phyloP scores from a whole-genome alignment of 2,888 invertebrate genomes.

The Eretmocerus hayati region DNA sequence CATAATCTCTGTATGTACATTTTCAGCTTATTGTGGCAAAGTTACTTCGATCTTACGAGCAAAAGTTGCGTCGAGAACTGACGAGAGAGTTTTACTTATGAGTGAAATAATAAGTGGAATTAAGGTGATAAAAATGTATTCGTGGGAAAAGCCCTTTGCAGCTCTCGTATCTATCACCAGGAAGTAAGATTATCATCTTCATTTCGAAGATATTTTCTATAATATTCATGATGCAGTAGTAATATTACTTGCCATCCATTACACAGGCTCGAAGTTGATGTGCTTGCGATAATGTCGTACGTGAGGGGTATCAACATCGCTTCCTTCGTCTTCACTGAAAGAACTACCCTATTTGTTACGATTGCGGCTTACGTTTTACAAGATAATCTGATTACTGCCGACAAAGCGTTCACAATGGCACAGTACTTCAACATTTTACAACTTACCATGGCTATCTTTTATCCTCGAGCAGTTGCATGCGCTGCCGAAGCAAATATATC shows the following conservation, averaged over 20 bases:
- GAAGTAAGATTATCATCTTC: conserved; percentile 49
- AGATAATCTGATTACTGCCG: conserved; percentile 51
- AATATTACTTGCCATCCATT: no score
- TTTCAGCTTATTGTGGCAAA: conserved; percentile 48
- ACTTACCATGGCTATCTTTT: conserved; percentile 59
- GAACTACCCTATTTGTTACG: conserved; percentile 75
- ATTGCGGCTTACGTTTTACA: conserved; percentile 68
- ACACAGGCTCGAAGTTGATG: conserved; percentile 62
- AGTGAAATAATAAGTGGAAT: conserved; percentile 73
- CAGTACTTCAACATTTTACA: conserved; percentile 72
- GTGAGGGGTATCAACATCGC: conserved; percentile 61
- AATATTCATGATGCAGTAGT: no score
- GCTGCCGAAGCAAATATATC: conserved; percentile 61
- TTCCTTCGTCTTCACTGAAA: conserved; percentile 71
- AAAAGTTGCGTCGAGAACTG: conserved; percentile 53
- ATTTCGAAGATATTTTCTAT: no score
- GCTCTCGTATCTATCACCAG: conserved; percentile 60
- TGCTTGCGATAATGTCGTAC: conserved; percentile 59
- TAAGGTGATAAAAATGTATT: conserved; percentile 80
- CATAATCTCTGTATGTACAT: no score
- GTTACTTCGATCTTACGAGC: conserved; percentile 46
- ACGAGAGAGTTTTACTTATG: conserved; percentile 71
- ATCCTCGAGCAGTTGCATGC: conserved; percentile 56
- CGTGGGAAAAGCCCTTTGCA: conserved; percentile 76
- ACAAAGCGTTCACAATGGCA: conserved; percentile 68